phyloP scores from a whole-genome alignment of 2,113 vertebrate species.

The Salvelinus fontinalis region DNA sequence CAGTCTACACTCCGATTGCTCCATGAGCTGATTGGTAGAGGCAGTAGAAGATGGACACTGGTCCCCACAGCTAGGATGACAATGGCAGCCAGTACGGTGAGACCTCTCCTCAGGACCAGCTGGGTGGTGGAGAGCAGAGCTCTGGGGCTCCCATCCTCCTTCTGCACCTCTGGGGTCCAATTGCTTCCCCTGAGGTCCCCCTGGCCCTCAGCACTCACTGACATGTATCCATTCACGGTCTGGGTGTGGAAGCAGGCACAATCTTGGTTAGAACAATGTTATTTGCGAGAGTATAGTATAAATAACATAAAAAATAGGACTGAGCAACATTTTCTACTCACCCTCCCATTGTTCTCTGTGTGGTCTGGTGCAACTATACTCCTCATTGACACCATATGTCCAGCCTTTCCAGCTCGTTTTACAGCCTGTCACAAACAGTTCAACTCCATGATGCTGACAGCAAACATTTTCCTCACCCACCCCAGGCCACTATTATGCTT shows the following conservation, averaged over 20 bases:
- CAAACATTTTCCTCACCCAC: background rate
- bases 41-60: conserved; percentile 53
- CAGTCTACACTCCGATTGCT: conserved; percentile 53
- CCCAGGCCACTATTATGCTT: too few relatives aligned
- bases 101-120: conserved; percentile 70
- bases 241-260: conserved; percentile 17
- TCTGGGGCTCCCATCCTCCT: conserved; percentile 2
- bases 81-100: conserved; percentile 51
- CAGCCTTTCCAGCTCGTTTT: conserved; percentile 50
- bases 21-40: conserved; percentile 44
- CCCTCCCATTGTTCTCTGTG: conserved; percentile 13
- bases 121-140: conserved; percentile 58
- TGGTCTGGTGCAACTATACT: background rate
- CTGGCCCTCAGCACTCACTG: background rate
- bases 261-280: too few relatives aligned
- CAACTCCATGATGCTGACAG: background rate
- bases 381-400: conserved; percentile 7
- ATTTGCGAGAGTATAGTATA: too few relatives aligned
- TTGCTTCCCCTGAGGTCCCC: background rate
- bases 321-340: conserved; percentile 23
- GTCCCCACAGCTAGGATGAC: conserved; percentile 59
- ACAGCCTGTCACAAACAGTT: conserved; percentile 51
- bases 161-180: background rate
- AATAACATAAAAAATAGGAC: background rate
- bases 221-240: conserved; percentile 39